A percentile compares a stretch with the other conserved stretches of the same genome.
Evolutionary conservation across 2,888 invertebrate species (phyloP).

Genomic region (Polyommatus iphigenia): DNA sequence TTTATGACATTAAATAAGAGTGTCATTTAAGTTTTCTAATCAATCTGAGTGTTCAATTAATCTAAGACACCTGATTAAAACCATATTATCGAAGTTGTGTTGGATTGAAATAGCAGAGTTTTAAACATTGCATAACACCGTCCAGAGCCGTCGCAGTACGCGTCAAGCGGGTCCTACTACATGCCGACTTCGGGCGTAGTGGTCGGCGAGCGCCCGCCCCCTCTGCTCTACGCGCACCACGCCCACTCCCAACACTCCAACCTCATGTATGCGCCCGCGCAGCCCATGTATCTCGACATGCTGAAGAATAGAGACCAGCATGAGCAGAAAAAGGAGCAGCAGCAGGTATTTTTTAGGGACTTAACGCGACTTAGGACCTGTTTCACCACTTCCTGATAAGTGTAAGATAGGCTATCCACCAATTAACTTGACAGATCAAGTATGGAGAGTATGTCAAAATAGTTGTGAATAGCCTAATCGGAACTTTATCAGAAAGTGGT

Average conservation of each 20-base stretch:
- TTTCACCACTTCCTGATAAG: no score
- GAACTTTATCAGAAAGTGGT: no score
- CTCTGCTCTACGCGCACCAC: conserved; percentile 68
- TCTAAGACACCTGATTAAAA: no score
- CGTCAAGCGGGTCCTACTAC: conserved; percentile 66
- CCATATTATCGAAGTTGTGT: no score
- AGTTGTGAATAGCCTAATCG: no score
- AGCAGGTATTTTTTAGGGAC: conserved; percentile 52
- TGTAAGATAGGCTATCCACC: no score
- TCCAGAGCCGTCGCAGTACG: conserved; percentile 67
- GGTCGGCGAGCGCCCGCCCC: conserved; percentile 67
- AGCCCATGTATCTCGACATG: conserved; percentile 68
- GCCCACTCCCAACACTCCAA: conserved; percentile 60
- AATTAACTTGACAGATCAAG: no score
- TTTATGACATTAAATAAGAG: no score
- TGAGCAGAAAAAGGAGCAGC: conserved; percentile 61
- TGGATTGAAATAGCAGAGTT: no score
- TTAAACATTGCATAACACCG: neutral
- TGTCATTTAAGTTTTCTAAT: no score
- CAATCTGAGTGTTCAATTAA: no score
- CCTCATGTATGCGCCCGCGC: conserved; percentile 66
- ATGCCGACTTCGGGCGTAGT: conserved; percentile 70
- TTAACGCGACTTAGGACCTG: neutral
- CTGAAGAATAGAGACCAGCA: conserved; percentile 68
- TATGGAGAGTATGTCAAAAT: no score